Evolutionary conservation across 2,888 invertebrate species (phyloP).

Genomic region (Rambutsinella grinnellia): DNA sequence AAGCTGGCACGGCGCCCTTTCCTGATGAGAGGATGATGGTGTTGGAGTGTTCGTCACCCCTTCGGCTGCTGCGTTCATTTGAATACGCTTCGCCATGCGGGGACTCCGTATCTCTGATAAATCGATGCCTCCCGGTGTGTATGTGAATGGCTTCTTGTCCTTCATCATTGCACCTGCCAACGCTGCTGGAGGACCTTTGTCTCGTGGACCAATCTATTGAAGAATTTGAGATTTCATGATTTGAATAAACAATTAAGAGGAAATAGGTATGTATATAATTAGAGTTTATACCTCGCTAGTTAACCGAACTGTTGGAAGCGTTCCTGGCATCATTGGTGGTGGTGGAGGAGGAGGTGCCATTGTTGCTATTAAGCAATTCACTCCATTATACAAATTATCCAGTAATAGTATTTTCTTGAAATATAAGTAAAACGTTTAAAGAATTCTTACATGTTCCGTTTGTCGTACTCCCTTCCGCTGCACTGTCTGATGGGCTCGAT

Average conservation of each 20-base stretch:
- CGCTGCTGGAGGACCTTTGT: conserved; percentile 80
- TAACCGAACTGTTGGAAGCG: conserved; percentile 71
- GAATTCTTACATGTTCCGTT: conserved; percentile 30
- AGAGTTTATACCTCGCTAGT: conserved; percentile 72
- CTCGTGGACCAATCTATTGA: conserved; percentile 63
- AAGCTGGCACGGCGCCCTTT: conserved; percentile 69
- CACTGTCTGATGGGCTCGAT: conserved; percentile 8
- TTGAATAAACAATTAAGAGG: neutral
- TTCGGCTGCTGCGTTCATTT: conserved; percentile 80
- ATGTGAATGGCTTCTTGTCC: conserved; percentile 97
- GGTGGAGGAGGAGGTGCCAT: conserved; percentile 73
- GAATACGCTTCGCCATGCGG: conserved; percentile 85
- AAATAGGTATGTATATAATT: too few relatives aligned
- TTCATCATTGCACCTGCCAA: conserved; percentile 94
- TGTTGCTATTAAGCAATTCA: too few relatives aligned
- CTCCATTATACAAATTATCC: too few relatives aligned
- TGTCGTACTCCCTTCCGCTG: conserved; percentile 19
- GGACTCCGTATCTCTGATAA: conserved; percentile 91
- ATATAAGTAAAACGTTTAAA: too few relatives aligned
- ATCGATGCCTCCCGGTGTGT: conserved; percentile 93
- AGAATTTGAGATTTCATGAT: neutral
- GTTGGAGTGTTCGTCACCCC: conserved; percentile 75
- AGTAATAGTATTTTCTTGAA: too few relatives aligned
- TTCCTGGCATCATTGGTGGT: conserved; percentile 73
- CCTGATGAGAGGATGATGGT: conserved; percentile 68